Evolutionary conservation across 2,888 invertebrate species (phyloP), one percentile per base, ranked within the genome.

Genomic region (Fragum fragum): DNA sequence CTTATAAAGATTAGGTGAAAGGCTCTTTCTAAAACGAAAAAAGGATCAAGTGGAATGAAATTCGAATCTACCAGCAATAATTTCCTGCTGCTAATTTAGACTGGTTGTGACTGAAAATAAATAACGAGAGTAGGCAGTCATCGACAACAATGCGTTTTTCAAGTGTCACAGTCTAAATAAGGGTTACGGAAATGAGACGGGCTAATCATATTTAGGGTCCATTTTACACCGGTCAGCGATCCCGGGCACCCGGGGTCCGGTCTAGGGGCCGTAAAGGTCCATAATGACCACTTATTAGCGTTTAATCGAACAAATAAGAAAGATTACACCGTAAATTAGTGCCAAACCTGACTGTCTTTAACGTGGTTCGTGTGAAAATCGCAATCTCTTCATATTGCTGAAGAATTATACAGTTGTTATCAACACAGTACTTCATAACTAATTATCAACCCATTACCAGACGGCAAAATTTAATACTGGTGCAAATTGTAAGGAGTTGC

Each of bases 131-230:
- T 21, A 36, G 42, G 42, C 42, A 66, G 66, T 42, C 66, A 39
- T 42, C 42, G 53, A 36, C 47, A 73, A 83, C 83, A 83, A 83
- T 83, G 69, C 70, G 53, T 71, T 79, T 76, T 83, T 83, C 83
- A 83, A 83, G 83, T 83, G 83, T 83, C 83, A 83, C 66, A 76
- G 42, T 76, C 68, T 76, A 75, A 76, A 80, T 59, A 76, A 66
- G 66, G 66, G 66, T 66, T 66, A 18, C 66, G 36, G 14, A 66
- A 66, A 21, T 42, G 66, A 66, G 66, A 66, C 66, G 42, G 66
- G 66, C 36, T 66, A 66, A 66, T 66, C 66, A 66, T 66, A 66
- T 66, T 66, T 42, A 66, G 42, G 39, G 66, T 39, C 42, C 42
- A 66, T 66, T 63, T 66, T 42, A 66, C 66, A 66, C 66, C 26